Conservation (phyloP, 1,140 invertebrate species). For the Alviniconcha marisindica region DNA sequence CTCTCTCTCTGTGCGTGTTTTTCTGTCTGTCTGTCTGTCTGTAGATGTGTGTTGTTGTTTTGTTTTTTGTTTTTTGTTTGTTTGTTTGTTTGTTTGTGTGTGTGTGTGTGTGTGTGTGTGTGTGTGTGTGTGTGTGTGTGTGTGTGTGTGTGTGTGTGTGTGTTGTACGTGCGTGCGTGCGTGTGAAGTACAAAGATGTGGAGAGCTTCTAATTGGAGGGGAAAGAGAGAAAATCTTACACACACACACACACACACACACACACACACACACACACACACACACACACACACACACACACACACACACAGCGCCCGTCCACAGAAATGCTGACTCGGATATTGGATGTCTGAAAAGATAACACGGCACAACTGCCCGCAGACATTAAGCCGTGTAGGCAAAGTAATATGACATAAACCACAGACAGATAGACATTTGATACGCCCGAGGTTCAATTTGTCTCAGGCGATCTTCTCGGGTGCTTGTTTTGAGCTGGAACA, state of each 20-base stretch:
- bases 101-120: constrained; percentile 5
- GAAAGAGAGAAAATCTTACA: too few species aligned
- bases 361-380: too few species aligned
- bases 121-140: constrained; percentile 14
- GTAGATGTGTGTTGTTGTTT: not conserved
- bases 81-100: constrained; percentile 12
- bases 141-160: constrained; percentile 23
- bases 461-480: too few species aligned
- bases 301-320: not conserved
- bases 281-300: constrained; percentile 24
- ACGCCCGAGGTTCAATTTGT: too few species aligned
- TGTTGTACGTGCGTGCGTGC: constrained; percentile 7
- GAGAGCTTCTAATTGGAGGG: too few species aligned
- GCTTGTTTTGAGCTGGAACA: too few species aligned
- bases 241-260: not conserved
- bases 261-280: constrained; percentile 18
- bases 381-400: too few species aligned
- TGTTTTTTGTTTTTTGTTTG: too few species aligned
- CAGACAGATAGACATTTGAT: too few species aligned
- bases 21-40: not conserved
- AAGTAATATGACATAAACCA: too few species aligned
- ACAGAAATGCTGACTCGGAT: not conserved
- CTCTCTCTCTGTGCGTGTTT: not conserved
- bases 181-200: too few species aligned
- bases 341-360: too few species aligned